These are phyloP conservation scores for Oreochromis grahami DNA, from an alignment of 2,797 vertebrate species.

Conservation along the genomic window DNA sequence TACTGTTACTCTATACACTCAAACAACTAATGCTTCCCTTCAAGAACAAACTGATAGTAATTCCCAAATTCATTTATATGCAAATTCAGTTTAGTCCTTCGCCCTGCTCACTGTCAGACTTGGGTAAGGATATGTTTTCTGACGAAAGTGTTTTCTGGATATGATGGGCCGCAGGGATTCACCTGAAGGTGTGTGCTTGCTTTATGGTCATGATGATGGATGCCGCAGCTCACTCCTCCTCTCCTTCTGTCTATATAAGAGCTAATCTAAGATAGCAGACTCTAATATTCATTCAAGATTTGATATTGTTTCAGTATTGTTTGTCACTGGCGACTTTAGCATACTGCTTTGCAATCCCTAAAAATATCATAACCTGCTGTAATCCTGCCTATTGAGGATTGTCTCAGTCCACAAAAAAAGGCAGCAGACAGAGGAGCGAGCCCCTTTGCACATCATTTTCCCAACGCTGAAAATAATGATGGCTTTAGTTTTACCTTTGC, in stretches of 20 bases:
- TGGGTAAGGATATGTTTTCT: constrained; percentile 15
- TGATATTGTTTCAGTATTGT: not conserved
- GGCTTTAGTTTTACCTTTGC: constrained; percentile 3
- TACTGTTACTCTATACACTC: not conserved
- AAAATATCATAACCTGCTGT: not conserved
- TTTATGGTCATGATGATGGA: constrained; percentile 34
- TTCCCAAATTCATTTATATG: constrained; percentile 53
- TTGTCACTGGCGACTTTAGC: not conserved
- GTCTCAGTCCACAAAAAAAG: not conserved
- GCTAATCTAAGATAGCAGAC: not conserved
- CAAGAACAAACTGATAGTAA: constrained; percentile 38
- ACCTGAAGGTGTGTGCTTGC: constrained; percentile 16
- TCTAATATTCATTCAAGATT: not conserved
- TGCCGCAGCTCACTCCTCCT: constrained; percentile 2
- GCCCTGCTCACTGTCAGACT: constrained; percentile 14
- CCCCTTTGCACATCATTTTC: constrained; percentile 3
- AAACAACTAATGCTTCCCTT: constrained; percentile 3
- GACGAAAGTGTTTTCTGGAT: constrained; percentile 15
- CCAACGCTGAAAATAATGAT: constrained; percentile 24
- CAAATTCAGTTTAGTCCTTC: constrained; percentile 37
- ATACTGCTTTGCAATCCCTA: not conserved
- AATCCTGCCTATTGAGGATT: not conserved
- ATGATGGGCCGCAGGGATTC: constrained; percentile 8
- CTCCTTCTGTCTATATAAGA: not conserved
- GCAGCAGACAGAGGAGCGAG: not conserved